These are phyloP conservation scores for Mesoclemmys tuberculata DNA, from an alignment of 2,113 vertebrate species.

Conservation along the genomic window DNA sequence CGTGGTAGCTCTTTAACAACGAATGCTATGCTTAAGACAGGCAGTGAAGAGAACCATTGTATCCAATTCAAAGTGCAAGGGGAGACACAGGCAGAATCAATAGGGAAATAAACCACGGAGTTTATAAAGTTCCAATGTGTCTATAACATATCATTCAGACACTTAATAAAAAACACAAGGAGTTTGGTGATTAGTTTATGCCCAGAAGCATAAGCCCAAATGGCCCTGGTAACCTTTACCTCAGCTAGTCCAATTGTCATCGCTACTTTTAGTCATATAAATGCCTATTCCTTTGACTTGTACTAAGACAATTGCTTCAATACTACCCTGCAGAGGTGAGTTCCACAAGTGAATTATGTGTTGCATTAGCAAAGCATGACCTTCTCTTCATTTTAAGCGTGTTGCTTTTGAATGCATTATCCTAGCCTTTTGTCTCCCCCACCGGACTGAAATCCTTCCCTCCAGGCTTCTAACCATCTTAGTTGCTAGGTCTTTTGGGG, in stretches of 20 bases:
- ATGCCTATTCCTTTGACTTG: background rate
- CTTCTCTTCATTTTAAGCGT: background rate
- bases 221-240: background rate
- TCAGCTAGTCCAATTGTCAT: background rate
- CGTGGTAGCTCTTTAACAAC: background rate
- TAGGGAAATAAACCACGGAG: background rate
- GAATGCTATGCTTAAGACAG: background rate
- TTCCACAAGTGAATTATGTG: rapidly evolving
- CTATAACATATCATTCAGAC: background rate
- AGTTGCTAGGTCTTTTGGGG: background rate
- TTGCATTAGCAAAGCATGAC: background rate
- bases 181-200: background rate
- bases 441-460: background rate
- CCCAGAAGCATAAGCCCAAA: background rate
- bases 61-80: background rate
- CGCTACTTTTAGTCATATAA: background rate
- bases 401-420: background rate
- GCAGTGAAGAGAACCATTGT: background rate
- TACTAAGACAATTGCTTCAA: background rate
- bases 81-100: background rate
- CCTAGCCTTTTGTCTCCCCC: background rate
- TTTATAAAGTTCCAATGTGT: background rate
- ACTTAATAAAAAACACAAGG: background rate
- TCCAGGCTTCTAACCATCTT: background rate
- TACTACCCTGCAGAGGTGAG: background rate